Conservation (phyloP, 2,113 vertebrate species). For the Piprites chloris region DNA sequence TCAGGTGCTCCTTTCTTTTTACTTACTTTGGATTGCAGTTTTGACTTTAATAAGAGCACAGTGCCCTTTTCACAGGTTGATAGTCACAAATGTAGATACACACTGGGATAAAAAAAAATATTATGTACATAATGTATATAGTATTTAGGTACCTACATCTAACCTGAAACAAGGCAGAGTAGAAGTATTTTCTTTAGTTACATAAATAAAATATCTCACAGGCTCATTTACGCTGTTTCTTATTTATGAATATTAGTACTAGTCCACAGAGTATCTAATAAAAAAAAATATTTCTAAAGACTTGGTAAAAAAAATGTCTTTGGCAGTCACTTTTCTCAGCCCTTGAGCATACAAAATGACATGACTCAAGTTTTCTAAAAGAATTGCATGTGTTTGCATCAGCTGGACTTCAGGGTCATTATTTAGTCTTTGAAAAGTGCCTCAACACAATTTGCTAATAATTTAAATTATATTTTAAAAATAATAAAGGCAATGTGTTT, state of each 20-base stretch:
- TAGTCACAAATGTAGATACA: background rate
- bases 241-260: background rate
- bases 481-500: background rate
- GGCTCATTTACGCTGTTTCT: background rate
- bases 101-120: background rate
- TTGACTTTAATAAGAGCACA: conserved; percentile 23
- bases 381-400: background rate
- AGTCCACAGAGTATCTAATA: background rate
- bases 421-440: background rate
- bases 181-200: background rate
- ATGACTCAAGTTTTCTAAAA: background rate
- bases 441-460: background rate
- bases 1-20: conserved; percentile 39
- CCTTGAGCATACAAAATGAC: accelerated
- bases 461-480: background rate
- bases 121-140: background rate
- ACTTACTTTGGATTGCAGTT: conserved; percentile 33
- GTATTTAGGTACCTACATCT: background rate
- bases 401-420: background rate
- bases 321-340: background rate
- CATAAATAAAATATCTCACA: background rate
- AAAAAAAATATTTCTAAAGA: background rate
- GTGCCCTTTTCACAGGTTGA: background rate
- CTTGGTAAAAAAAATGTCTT: background rate
- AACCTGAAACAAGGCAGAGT: background rate